phyloP scores from a whole-genome alignment of 1,140 invertebrate species.

The Cotesia glomerata region DNA sequence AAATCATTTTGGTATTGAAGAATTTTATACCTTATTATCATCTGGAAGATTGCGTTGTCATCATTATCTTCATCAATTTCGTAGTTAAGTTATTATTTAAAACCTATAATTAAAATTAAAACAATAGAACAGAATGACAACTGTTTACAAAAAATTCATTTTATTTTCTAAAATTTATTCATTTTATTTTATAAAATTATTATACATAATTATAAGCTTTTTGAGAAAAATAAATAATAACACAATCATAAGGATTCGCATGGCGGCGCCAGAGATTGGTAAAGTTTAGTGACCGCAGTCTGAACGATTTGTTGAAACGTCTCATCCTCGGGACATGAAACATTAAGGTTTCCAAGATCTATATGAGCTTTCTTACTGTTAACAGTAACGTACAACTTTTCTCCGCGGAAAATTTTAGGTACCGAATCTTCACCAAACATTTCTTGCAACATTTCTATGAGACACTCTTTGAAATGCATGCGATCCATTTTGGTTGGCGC shows the following conservation, averaged over 20 bases:
- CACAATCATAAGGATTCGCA: conserved; percentile 49
- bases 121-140: no score
- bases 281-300: conserved; percentile 83
- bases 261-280: conserved; percentile 82
- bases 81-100: no score
- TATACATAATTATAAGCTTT: neutral
- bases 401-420: conserved; percentile 93
- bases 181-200: neutral
- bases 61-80: no score
- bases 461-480: conserved; percentile 91
- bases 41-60: no score
- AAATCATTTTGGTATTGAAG: no score
- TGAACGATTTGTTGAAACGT: conserved; percentile 83
- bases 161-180: no score
- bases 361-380: conserved; percentile 86
- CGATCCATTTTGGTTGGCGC: conserved; percentile 76
- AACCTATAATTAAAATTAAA: no score
- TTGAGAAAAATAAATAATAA: neutral
- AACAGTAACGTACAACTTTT: conserved; percentile 85
- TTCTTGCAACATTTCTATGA: conserved; percentile 90
- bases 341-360: conserved; percentile 81
- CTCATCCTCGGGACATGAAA: conserved; percentile 82
- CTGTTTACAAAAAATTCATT: no score
- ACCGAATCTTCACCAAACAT: conserved; percentile 95
- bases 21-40: no score